These are phyloP conservation scores for Drosophila teissieri DNA, from an alignment of 1,140 invertebrate species.

Conservation along the genomic window DNA sequence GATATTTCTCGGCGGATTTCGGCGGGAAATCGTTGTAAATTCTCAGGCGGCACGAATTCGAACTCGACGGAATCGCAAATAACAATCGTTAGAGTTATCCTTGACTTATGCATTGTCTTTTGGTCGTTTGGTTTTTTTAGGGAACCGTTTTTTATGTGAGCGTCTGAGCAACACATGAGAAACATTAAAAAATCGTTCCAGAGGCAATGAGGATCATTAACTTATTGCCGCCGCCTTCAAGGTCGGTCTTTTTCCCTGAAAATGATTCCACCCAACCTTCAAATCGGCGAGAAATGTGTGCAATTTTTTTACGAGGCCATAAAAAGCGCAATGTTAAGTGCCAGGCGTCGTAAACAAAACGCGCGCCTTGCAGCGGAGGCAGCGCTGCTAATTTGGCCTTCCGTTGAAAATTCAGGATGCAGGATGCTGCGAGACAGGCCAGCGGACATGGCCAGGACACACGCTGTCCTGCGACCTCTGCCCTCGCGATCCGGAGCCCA, in stretches of 20 bases:
- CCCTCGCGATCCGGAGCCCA: background rate
- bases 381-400: slow-evolving; percentile 74
- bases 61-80: slow-evolving; percentile 23
- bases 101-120: slow-evolving; percentile 51
- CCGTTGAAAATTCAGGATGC: slow-evolving; percentile 69
- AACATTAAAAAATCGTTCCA: slow-evolving; percentile 54
- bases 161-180: slow-evolving; percentile 54
- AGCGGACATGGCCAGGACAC: slow-evolving; percentile 32
- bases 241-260: slow-evolving; percentile 32
- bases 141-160: slow-evolving; percentile 27
- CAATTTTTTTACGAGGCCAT: slow-evolving; percentile 65
- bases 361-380: slow-evolving; percentile 50
- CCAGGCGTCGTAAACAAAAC: slow-evolving; percentile 64
- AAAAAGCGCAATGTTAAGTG: slow-evolving; percentile 71
- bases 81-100: slow-evolving; percentile 68
- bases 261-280: slow-evolving; percentile 27
- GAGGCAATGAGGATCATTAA: slow-evolving; percentile 54
- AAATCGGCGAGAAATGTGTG: slow-evolving; percentile 30
- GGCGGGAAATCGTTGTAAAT: slow-evolving; percentile 77
- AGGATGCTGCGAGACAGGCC: slow-evolving; percentile 62
- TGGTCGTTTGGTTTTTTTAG: slow-evolving; percentile 36
- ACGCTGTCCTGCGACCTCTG: slow-evolving; percentile 19
- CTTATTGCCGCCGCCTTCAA: slow-evolving; percentile 66
- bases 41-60: slow-evolving; percentile 74
- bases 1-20: slow-evolving; percentile 73